phyloP scores from a whole-genome alignment of 1,140 invertebrate genomes.

The Ladona fulva region DNA sequence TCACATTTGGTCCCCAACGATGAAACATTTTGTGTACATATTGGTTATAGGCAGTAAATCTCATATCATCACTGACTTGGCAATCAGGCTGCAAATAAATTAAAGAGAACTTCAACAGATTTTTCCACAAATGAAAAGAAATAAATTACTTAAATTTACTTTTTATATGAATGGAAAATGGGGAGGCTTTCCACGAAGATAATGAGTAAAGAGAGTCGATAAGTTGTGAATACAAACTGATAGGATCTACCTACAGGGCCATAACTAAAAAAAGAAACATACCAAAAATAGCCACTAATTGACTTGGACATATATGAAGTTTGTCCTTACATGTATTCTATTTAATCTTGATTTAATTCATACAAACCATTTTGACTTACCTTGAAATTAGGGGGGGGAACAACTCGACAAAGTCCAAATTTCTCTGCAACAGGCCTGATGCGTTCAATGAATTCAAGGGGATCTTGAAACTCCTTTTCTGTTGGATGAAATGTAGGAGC shows the following conservation, averaged over 20 bases:
- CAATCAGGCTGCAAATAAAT: slow-evolving; percentile 60
- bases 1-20: slow-evolving; percentile 81
- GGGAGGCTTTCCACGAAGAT: too few relatives aligned
- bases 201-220: not conserved
- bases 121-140: too few relatives aligned
- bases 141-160: too few relatives aligned
- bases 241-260: not conserved
- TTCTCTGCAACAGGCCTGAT: slow-evolving; percentile 68
- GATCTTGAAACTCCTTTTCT: slow-evolving; percentile 82
- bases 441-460: slow-evolving; percentile 78
- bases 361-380: slow-evolving; percentile 31
- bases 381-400: slow-evolving; percentile 79
- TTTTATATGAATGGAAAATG: too few relatives aligned
- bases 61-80: slow-evolving; percentile 72
- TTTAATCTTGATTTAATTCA: too few relatives aligned
- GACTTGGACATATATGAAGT: too few relatives aligned
- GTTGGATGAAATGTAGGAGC: slow-evolving; percentile 75
- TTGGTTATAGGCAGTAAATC: slow-evolving; percentile 85
- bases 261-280: not conserved
- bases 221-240: too few relatives aligned
- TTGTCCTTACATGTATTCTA: too few relatives aligned
- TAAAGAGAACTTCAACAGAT: too few relatives aligned
- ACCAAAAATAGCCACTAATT: too few relatives aligned
- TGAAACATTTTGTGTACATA: slow-evolving; percentile 83
- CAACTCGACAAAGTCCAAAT: slow-evolving; percentile 80